Percentiles rank a stretch among this genome's conserved stretches.
These are phyloP conservation scores for Zosterops hypoxanthus DNA, from an alignment of 2,113 vertebrate species.

Conservation along the genomic window DNA sequence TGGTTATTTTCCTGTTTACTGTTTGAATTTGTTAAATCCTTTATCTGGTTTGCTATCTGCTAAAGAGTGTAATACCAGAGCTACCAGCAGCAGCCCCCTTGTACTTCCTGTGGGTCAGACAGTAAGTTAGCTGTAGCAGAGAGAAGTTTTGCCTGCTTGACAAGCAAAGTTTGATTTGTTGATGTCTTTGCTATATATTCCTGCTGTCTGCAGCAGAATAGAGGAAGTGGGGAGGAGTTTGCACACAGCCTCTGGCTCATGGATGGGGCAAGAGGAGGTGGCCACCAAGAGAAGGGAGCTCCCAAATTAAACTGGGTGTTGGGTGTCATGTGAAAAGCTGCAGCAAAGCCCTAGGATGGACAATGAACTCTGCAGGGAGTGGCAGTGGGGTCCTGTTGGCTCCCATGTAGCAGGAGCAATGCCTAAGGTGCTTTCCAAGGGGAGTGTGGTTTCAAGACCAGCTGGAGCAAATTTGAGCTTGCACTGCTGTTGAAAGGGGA, in stretches of 20 bases:
- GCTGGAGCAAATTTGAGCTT: not conserved
- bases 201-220: not conserved
- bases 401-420: not conserved
- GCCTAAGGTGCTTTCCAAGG: not conserved
- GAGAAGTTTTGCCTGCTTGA: not conserved
- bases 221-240: not conserved
- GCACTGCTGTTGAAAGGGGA: not conserved
- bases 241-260: not conserved
- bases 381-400: not conserved
- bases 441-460: not conserved
- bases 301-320: not conserved
- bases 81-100: not conserved
- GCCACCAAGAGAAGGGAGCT: not conserved
- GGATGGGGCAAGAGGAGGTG: not conserved
- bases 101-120: not conserved
- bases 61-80: not conserved
- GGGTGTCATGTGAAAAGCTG: not conserved
- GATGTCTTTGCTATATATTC: not conserved
- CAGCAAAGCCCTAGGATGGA: not conserved
- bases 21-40: not conserved
- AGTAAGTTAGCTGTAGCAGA: rapidly evolving
- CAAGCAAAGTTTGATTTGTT: not conserved
- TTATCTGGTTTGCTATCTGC: not conserved
- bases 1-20: not conserved
- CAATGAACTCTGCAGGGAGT: not conserved